Conservation (phyloP, 2,797 vertebrate species). For the Rhinatrema bivittatum region DNA sequence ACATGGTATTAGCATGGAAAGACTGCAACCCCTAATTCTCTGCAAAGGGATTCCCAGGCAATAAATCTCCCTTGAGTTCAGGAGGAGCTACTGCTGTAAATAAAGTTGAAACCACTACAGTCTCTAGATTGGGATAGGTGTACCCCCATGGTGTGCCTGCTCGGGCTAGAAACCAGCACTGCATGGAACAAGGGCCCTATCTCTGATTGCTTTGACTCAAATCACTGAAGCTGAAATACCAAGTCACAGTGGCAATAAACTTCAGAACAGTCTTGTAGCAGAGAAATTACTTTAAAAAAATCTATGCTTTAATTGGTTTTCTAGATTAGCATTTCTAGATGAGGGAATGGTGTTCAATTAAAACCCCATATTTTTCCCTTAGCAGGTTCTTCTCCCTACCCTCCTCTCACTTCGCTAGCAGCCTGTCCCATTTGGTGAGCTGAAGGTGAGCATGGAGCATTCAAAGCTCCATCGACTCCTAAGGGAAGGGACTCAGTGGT, state of each 20-base stretch:
- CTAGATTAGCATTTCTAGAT: conserved; percentile 59
- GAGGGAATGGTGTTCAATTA: conserved; percentile 56
- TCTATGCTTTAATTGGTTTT: conserved; percentile 89
- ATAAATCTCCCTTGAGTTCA: too few relatives aligned
- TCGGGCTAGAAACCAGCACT: conserved; percentile 23
- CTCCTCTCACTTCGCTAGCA: conserved; percentile 62
- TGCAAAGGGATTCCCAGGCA: too few relatives aligned
- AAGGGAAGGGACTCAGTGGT: conserved; percentile 20
- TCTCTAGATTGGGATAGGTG: neutral
- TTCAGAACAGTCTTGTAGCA: conserved; percentile 67
- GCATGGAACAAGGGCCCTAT: conserved; percentile 34
- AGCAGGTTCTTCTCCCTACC: conserved; percentile 46
- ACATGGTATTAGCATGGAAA: too few relatives aligned
- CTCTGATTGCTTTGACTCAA: conserved; percentile 57
- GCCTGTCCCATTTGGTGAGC: conserved; percentile 40
- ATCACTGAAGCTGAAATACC: conserved; percentile 59
- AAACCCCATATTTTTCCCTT: too few relatives aligned
- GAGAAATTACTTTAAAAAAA: conserved; percentile 59
- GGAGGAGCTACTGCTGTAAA: too few relatives aligned
- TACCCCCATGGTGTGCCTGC: fast-evolving
- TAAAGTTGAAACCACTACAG: too few relatives aligned
- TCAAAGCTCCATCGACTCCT: neutral
- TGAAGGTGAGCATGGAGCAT: conserved; percentile 55
- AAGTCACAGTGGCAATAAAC: conserved; percentile 58
- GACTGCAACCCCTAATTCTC: too few relatives aligned